Evolutionary conservation across 92 coral and sea anemone species (phyloP).

Genomic region (Phenganax subtilis): DNA sequence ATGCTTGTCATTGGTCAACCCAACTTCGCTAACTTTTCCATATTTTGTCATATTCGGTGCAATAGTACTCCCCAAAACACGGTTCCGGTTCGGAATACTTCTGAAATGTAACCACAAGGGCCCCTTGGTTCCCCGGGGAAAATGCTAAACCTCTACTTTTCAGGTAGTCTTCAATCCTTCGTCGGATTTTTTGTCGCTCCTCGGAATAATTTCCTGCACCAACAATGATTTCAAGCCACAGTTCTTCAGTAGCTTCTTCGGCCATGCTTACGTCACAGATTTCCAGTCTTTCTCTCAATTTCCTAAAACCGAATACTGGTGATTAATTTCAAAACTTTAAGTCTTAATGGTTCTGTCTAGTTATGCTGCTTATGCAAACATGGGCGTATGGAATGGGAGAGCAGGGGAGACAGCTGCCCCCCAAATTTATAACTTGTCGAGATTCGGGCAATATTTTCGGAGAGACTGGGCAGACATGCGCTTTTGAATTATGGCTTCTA

Average conservation of each 20-base stretch:
- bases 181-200: constrained; percentile 32
- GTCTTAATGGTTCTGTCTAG: too few relatives aligned
- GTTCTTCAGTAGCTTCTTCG: neutral
- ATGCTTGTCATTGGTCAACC: constrained; percentile 25
- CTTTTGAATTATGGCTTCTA: too few relatives aligned
- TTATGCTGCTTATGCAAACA: too few relatives aligned
- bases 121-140: constrained; percentile 37
- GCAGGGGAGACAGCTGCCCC: too few relatives aligned
- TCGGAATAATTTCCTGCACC: constrained; percentile 47
- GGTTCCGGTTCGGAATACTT: constrained; percentile 34
- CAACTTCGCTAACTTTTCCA: constrained; percentile 41
- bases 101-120: constrained; percentile 39
- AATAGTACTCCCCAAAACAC: constrained; percentile 37
- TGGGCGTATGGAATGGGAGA: neutral
- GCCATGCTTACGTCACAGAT: neutral
- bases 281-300: constrained; percentile 10
- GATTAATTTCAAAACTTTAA: too few relatives aligned
- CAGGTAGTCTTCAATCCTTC: constrained; percentile 35
- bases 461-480: too few relatives aligned
- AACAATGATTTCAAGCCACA: constrained; percentile 48
- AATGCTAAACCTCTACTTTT: neutral
- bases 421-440: too few relatives aligned
- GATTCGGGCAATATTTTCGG: too few relatives aligned
- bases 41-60: constrained; percentile 25
- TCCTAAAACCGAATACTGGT: neutral